phyloP scores from a whole-genome alignment of 2,888 invertebrate genomes.

The Drosophila kuntzei region DNA sequence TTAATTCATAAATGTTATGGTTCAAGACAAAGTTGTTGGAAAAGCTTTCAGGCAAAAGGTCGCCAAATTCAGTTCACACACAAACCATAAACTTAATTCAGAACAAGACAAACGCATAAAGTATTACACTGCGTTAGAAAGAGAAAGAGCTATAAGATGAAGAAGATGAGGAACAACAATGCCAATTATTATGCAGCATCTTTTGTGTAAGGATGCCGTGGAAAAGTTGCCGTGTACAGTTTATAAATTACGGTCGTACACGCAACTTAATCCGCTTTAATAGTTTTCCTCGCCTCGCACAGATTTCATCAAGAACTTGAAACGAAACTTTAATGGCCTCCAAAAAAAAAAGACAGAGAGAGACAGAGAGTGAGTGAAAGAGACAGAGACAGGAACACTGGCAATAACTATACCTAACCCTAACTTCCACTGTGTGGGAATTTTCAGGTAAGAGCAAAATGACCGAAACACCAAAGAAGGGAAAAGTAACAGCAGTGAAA shows the following conservation, averaged over 20 bases:
- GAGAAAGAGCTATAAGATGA: not conserved
- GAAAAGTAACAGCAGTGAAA: conserved; percentile 26
- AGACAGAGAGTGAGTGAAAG: conserved; percentile 4
- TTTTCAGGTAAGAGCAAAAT: conserved; percentile 40
- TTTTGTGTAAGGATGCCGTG: conserved; percentile 50
- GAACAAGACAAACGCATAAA: conserved; percentile 8
- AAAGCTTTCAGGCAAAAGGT: conserved; percentile 59
- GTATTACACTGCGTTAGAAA: not conserved
- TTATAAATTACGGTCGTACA: conserved; percentile 61
- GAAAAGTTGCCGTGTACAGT: conserved; percentile 56
- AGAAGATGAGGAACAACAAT: conserved; percentile 30
- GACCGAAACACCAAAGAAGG: conserved; percentile 29
- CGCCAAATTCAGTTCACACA: conserved; percentile 49
- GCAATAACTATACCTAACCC: conserved; percentile 23
- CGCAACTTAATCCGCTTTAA: conserved; percentile 65
- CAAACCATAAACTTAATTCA: conserved; percentile 42
- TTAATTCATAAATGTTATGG: conserved; percentile 54
- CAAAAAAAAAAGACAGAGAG: not conserved
- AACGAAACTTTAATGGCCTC: conserved; percentile 29
- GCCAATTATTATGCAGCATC: conserved; percentile 59
- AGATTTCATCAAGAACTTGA: conserved; percentile 58
- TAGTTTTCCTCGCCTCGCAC: conserved; percentile 49
- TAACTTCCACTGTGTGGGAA: conserved; percentile 20
- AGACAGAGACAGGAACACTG: not conserved
- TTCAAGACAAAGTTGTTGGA: conserved; percentile 49